Base-by-base conservation (phyloP, 2,888 invertebrate species). In the Cepaea hortensis region DNA sequence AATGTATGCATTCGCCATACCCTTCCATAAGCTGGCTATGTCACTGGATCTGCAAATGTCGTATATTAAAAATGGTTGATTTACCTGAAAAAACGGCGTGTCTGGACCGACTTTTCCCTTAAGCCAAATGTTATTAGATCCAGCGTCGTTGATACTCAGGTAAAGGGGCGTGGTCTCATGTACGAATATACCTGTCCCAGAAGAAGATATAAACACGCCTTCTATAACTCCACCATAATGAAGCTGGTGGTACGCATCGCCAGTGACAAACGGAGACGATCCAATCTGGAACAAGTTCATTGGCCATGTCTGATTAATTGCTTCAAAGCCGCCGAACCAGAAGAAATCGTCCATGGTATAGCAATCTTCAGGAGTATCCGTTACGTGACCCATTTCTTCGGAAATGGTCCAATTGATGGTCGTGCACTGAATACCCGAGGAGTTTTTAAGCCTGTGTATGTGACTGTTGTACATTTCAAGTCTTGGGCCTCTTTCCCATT, bases 131-230 rank as follows among this genome's bases (percentile, higher is more conserved):
- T 83, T 50, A 9, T 88, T 88, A 62, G 90, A 88, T 7, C 73
- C 77, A 0, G 85, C 97, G 90, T 97, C 96, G 93, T 96, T 96
- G 0, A 97, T 97, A 92, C 96, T 96, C 0, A 98, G 93, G 89
- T 98, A 98, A 65, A 98, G 96, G 0, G 97, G 97, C 0, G 95
- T 96, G 76, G 95, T 95, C 1, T 96, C 95, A 85, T 96, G 95
- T 0, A 97, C 96, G 91, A 95, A 96, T 80, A 97, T 94, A 91
- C 96, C 96, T 68, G 96, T 95, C 0, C 97, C 97, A 18, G 95
- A 95, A 0, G 97, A 96, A 88, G 96, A 96, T 55, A 97, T 95
- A 96, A 95, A 95, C 87, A 94, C 94, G 15, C 94, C 91, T 85
- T 95, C 95, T 23, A 94, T 88, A 3, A 95, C 94, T n/a, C 94